phyloP scores from a whole-genome alignment of 1,140 invertebrate species.

The Helicoverpa zea region DNA sequence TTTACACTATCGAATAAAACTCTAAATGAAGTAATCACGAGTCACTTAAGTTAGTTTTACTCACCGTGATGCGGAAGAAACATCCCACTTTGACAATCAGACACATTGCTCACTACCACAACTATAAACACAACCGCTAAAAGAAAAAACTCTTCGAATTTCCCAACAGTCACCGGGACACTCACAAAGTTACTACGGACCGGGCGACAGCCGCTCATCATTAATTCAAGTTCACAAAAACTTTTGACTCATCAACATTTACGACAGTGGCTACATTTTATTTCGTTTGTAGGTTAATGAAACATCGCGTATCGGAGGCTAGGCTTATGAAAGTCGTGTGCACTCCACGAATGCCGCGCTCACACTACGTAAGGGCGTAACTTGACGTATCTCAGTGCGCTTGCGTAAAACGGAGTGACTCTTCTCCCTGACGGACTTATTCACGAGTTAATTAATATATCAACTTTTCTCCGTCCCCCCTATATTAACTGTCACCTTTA shows the following conservation, averaged over 20 bases:
- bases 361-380: constrained; percentile 81
- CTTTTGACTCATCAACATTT: constrained; percentile 42
- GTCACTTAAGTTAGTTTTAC: constrained; percentile 51
- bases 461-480: constrained; percentile 80
- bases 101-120: constrained; percentile 74
- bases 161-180: constrained; percentile 54
- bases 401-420: constrained; percentile 81
- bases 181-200: constrained; percentile 50
- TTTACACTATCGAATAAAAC: neutral
- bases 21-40: constrained; percentile 19
- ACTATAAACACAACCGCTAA: constrained; percentile 64
- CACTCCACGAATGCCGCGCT: constrained; percentile 61
- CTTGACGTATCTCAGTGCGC: constrained; percentile 74
- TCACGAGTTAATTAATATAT: constrained; percentile 86
- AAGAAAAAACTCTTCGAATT: constrained; percentile 61
- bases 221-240: constrained; percentile 50
- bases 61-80: constrained; percentile 75
- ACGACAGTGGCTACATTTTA: constrained; percentile 56
- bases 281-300: constrained; percentile 62
- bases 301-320: constrained; percentile 62
- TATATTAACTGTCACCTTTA: constrained; percentile 78
- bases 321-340: constrained; percentile 60
- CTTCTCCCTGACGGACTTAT: constrained; percentile 81
- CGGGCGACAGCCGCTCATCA: constrained; percentile 30
- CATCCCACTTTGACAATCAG: constrained; percentile 73